A percentile compares a stretch with the other conserved stretches of the same genome.
Evolutionary conservation across 2,888 invertebrate genomes (phyloP).

Genomic region (Chironomus riparius): DNA sequence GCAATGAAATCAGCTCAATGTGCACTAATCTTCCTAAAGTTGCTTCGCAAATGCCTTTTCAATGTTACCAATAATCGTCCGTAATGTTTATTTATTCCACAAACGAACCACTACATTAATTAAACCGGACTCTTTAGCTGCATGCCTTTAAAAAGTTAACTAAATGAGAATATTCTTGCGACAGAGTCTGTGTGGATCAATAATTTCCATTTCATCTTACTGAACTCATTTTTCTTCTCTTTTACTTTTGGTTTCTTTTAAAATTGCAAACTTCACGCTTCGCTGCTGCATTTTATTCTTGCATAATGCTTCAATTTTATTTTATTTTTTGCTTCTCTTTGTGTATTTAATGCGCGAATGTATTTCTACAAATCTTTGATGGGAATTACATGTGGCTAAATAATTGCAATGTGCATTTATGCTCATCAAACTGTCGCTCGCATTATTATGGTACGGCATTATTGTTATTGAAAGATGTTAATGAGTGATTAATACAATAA

Average conservation of each 20-base stretch:
- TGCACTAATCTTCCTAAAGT: no score
- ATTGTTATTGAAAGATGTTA: background rate
- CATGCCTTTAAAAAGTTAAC: no score
- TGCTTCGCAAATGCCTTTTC: no score
- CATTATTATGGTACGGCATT: background rate
- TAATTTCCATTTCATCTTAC: background rate
- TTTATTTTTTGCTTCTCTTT: background rate
- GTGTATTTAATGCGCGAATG: background rate
- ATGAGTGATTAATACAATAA: slow-evolving; percentile 10
- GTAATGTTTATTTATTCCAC: no score
- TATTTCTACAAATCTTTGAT: background rate
- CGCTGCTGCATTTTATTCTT: background rate
- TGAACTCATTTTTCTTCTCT: background rate
- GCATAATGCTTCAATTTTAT: background rate
- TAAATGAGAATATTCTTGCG: no score
- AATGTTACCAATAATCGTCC: no score
- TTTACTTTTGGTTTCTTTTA: background rate
- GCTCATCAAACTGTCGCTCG: slow-evolving; percentile 15
- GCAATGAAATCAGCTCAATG: no score
- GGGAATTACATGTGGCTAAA: background rate
- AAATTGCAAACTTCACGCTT: slow-evolving; percentile 4
- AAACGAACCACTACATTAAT: no score
- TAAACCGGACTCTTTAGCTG: no score
- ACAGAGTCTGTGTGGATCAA: background rate
- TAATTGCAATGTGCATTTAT: slow-evolving; percentile 5